phyloP scores from a whole-genome alignment of 2,888 invertebrate species.

The Eristalis arbustorum region DNA sequence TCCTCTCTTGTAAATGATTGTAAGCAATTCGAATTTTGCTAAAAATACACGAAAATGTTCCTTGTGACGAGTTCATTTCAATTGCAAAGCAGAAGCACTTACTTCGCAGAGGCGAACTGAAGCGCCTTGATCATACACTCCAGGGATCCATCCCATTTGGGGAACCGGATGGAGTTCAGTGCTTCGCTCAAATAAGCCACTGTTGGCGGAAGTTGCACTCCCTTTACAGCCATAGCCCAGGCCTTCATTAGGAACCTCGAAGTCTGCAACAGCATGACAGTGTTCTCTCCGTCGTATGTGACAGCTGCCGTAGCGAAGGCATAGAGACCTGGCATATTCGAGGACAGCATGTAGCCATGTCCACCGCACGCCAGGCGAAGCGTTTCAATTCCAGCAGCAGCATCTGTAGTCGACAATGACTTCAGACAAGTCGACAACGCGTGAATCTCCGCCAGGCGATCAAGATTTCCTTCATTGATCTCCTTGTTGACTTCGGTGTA shows the following conservation, averaged over 20 bases:
- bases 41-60: slow-evolving; percentile 58
- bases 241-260: slow-evolving; percentile 91
- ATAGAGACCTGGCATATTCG: slow-evolving; percentile 92
- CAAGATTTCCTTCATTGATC: slow-evolving; percentile 88
- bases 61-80: background rate
- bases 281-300: slow-evolving; percentile 98
- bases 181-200: slow-evolving; percentile 83
- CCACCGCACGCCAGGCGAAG: slow-evolving; percentile 95
- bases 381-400: slow-evolving; percentile 88
- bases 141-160: slow-evolving; percentile 73
- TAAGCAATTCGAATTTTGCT: slow-evolving; percentile 87
- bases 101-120: slow-evolving; percentile 80
- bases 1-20: slow-evolving; percentile 85
- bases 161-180: slow-evolving; percentile 53
- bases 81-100: slow-evolving; percentile 52
- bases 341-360: slow-evolving; percentile 94
- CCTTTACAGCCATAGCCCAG: slow-evolving; percentile 84
- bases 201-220: slow-evolving; percentile 84
- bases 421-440: slow-evolving; percentile 94
- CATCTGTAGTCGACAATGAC: slow-evolving; percentile 89
- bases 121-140: slow-evolving; percentile 78
- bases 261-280: slow-evolving; percentile 93
- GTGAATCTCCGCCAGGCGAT: slow-evolving; percentile 90
- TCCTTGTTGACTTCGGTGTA: slow-evolving; percentile 91
- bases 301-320: slow-evolving; percentile 91